Base-by-base conservation (phyloP, 2,113 vertebrate species). In the Elanus axillaris region DNA sequence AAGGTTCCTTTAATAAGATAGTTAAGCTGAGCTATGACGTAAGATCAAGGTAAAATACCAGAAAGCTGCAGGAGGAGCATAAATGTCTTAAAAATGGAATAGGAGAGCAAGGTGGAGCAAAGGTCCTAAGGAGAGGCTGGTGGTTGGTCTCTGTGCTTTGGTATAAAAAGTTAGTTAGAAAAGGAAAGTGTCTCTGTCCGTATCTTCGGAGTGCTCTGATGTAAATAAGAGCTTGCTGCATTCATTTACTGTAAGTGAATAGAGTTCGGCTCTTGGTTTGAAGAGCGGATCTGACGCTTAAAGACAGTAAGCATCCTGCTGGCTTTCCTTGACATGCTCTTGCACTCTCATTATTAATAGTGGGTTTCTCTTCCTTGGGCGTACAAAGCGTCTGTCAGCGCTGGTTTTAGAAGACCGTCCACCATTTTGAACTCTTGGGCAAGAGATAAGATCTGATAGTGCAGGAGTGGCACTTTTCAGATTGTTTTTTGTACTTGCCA, bases 171-270 rank as follows among this genome's bases (percentile, higher is more conserved):
- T 74, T 56, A 93, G 82, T 97, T 97, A 96, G 93, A 91, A 94
- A 97, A 93, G 94, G 97, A 94, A 69, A 97, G 92, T 95, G 80
- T 86, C 60, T 95, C 89, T 96, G 93, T 95, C 96, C 96, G 3
- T 22, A 6, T 81, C 68, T 63, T 78, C 85, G 81, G 45, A 96
- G 96, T 89, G 71, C 56, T 93, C 38, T 80, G 16, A 3, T 82
- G 82, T 38, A 86, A 90, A 47, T 55, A 88, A 84, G 95, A 96
- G 90, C 96, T 93, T 94, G 86, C 96, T 97, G 97, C 93, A 88
- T 98, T 98, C 97, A 88, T 97, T 97, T 97, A 83, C 96, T 90
- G 50, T 96, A 73, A 96, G 97, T 71, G 88, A 97, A 73, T 64
- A 59, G 52, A 97, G 97, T 95, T 98, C 91, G 94, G 79, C 86